Percentiles rank a stretch among this genome's conserved stretches.
These are phyloP conservation scores for Monarcha castaneiventris DNA, from an alignment of 2,113 vertebrate species.

Conservation along the genomic window DNA sequence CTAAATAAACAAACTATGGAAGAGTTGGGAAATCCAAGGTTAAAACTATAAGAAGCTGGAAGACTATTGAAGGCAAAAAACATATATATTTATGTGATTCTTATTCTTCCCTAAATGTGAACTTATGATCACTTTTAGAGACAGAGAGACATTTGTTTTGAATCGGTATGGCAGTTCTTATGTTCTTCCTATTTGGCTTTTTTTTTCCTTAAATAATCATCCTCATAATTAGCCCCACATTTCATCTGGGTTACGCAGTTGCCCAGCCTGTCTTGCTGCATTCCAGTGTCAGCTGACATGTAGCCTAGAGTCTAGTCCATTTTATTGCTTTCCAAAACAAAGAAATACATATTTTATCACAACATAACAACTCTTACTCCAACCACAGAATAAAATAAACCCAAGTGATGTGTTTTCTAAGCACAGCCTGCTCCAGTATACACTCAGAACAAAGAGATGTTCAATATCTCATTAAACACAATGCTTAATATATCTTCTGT, in stretches of 20 bases:
- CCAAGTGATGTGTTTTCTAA: neutral
- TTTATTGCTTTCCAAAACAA: neutral
- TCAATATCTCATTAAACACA: constrained; percentile 38
- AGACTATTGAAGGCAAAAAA: neutral
- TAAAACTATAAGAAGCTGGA: neutral
- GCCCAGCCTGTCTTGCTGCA: neutral
- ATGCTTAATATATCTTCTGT: constrained; percentile 7
- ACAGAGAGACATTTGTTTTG: neutral
- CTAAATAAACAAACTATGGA: neutral
- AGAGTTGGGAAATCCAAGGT: neutral
- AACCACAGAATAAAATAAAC: neutral
- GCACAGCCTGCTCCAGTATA: neutral
- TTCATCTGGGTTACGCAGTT: neutral
- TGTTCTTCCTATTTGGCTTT: neutral
- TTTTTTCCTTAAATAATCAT: neutral
- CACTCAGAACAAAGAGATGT: neutral
- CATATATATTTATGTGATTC: neutral
- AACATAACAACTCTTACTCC: neutral
- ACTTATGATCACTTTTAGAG: neutral
- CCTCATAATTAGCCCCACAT: neutral
- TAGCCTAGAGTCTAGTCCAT: neutral
- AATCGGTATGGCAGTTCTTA: neutral
- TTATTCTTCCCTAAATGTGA: neutral
- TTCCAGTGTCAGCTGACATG: neutral
- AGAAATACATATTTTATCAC: neutral